Conservation (phyloP, 2,888 invertebrate genomes). For the Mesorhabditis sp. region DNA sequence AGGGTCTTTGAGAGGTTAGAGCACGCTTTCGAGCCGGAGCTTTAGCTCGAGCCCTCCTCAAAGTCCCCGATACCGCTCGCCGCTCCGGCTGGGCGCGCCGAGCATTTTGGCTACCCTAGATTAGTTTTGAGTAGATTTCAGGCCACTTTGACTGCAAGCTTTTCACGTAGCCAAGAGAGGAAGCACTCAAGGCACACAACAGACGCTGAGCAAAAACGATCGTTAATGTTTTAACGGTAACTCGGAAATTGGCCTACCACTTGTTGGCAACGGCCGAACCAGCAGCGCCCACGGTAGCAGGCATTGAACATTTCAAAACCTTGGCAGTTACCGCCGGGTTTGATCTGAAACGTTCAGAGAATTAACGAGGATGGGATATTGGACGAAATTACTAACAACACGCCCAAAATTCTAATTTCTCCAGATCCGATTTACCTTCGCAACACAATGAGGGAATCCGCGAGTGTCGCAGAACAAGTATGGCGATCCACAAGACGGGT, state of each 20-base stretch:
- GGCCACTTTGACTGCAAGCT: neutral
- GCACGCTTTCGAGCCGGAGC: no score
- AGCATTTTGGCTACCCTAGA: neutral
- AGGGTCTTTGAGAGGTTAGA: no score
- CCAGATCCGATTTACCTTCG: constrained; percentile 28
- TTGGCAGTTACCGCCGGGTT: constrained; percentile 48
- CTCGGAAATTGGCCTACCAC: constrained; percentile 18
- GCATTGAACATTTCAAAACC: constrained; percentile 52
- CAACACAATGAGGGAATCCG: constrained; percentile 53
- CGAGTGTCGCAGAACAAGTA: constrained; percentile 54
- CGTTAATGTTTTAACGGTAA: neutral
- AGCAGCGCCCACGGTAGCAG: constrained; percentile 51
- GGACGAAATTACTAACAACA: neutral
- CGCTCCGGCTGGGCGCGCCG: neutral
- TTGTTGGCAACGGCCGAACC: constrained; percentile 50
- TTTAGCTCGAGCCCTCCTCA: no score
- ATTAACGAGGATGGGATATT: no score
- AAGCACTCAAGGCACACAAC: no score
- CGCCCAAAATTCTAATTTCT: neutral
- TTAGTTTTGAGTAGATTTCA: neutral
- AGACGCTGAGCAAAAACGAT: neutral
- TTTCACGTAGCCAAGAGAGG: no score
- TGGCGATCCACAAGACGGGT: constrained; percentile 52
- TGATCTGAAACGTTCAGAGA: constrained; percentile 17
- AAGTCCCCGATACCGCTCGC: neutral